Percentiles rank a stretch among this genome's conserved stretches.
Evolutionary conservation across 35 echinoderm and acorn worm genomes (phyloP).

Genomic region (Anneissia japonica): DNA sequence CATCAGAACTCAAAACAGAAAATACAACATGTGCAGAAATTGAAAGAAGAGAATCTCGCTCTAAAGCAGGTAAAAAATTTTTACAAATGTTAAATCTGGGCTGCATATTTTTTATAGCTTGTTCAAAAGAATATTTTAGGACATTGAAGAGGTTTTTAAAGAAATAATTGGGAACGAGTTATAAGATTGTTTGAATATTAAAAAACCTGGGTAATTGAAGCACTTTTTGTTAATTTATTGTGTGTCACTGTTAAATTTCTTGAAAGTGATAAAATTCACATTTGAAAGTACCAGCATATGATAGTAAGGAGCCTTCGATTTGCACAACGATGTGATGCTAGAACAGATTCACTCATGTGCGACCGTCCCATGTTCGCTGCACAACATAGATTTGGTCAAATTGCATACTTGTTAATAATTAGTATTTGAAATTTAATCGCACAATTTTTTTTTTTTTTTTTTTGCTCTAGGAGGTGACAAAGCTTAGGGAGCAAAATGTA

Average conservation of each 20-base stretch:
- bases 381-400: too few relatives aligned
- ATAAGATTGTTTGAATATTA: too few relatives aligned
- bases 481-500: constrained; percentile 58
- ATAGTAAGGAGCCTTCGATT: neutral
- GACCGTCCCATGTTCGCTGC: neutral
- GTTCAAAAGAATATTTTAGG: neutral
- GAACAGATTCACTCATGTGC: neutral
- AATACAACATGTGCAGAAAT: constrained; percentile 89
- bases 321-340: neutral
- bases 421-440: neutral
- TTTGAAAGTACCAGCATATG: neutral
- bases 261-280: too few relatives aligned
- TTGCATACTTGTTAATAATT: neutral
- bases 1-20: constrained; percentile 97
- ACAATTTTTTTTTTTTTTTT: neutral
- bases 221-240: too few relatives aligned
- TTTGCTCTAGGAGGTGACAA: constrained; percentile 59
- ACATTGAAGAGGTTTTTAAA: neutral
- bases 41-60: constrained; percentile 80
- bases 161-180: neutral
- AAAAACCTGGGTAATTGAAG: too few relatives aligned
- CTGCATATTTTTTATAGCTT: too few relatives aligned
- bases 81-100: too few relatives aligned
- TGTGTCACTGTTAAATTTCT: too few relatives aligned
- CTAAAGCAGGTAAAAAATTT: constrained; percentile 85